These are phyloP conservation scores for Heterochromis multidens DNA, from an alignment of 2,113 vertebrate genomes.

Conservation along the genomic window DNA sequence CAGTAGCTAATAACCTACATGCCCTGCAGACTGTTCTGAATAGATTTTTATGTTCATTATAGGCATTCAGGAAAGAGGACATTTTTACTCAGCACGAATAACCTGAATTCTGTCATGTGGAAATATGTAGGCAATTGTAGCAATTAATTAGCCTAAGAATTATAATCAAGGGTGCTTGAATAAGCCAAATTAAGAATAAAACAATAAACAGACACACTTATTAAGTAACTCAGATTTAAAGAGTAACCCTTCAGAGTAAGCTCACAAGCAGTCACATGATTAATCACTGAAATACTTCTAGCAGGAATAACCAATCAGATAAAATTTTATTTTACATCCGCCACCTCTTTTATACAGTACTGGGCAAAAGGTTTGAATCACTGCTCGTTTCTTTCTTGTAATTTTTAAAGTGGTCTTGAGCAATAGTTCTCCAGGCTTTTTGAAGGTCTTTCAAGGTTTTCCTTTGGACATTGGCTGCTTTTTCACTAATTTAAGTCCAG, in stretches of 20 bases:
- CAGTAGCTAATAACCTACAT: neutral
- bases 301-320: neutral
- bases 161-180: neutral
- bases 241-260: neutral
- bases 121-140: slow-evolving; percentile 1
- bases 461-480: too few relatives aligned
- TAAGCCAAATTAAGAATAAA: neutral
- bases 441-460: too few relatives aligned
- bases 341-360: neutral
- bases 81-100: neutral
- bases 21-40: neutral
- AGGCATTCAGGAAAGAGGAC: neutral
- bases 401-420: too few relatives aligned
- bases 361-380: too few relatives aligned
- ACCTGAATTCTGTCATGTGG: slow-evolving; percentile 1
- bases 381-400: too few relatives aligned
- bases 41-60: slow-evolving; percentile 21
- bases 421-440: too few relatives aligned
- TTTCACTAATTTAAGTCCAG: too few relatives aligned
- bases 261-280: neutral
- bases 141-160: neutral
- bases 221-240: neutral
- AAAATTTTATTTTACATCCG: neutral
- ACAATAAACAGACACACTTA: neutral
- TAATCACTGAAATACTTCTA: neutral